phyloP scores from a whole-genome alignment of 2,888 invertebrate genomes.

The Lasioglossum lativentre region DNA sequence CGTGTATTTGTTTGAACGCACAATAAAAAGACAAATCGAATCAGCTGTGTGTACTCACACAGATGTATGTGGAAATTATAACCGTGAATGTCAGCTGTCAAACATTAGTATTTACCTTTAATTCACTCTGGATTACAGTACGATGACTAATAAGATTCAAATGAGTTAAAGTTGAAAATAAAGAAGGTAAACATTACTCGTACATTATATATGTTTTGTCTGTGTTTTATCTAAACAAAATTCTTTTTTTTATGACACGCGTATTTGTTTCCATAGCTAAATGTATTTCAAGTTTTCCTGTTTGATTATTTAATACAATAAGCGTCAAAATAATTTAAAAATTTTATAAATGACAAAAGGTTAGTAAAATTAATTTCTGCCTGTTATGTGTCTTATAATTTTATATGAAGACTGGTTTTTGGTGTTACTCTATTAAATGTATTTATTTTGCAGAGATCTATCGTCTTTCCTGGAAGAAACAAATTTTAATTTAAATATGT shows the following conservation, averaged over 20 bases:
- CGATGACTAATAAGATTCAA: slow-evolving; percentile 44
- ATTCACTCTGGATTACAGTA: background rate
- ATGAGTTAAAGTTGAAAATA: slow-evolving; percentile 19
- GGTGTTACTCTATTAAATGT: background rate
- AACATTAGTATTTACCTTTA: background rate
- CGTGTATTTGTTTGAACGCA: background rate
- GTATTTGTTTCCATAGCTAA: background rate
- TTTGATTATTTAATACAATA: background rate
- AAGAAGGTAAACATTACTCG: slow-evolving; percentile 18
- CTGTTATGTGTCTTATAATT: background rate
- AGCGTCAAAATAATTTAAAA: background rate
- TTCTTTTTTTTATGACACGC: background rate
- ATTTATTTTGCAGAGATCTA: slow-evolving; percentile 23
- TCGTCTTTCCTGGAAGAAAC: slow-evolving; percentile 7
- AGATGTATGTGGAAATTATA: background rate
- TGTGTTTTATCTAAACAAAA: background rate
- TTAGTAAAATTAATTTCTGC: background rate
- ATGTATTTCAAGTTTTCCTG: background rate
- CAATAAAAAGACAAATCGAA: background rate
- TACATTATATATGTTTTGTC: background rate
- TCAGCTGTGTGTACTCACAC: background rate
- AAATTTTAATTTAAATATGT: slow-evolving; percentile 71
- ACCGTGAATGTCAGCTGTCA: background rate
- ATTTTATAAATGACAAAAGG: background rate
- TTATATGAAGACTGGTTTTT: background rate